Evolutionary conservation across 2,888 invertebrate species (phyloP), one percentile per base, ranked within the genome.

Genomic region (Artemia sp.): DNA sequence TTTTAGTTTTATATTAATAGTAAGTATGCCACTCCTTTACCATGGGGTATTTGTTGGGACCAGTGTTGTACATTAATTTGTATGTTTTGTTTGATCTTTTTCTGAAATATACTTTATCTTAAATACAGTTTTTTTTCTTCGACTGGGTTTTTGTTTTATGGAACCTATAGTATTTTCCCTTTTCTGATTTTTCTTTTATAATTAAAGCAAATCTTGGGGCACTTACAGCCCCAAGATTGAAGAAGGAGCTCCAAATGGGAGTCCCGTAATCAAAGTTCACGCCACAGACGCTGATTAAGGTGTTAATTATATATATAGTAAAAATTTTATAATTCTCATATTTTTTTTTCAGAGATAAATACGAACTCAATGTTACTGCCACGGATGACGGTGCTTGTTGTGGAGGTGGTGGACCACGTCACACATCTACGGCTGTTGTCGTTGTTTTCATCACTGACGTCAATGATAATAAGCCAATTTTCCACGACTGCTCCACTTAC

Each of bases 311-410:
- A 38, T 38, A 38, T 38, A 38, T 38, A 38, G 6, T 38, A 38
- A 38, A 38, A 38, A 38, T 38, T 5, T 38, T 38, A 24, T 38
- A 38, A 38, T 38, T 38, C 38, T 38, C 38, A 4, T 38, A 4
- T 38, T 8, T 24, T 2, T 68, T 68, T 51, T 14, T 51, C 53
- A 70, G 90, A 73, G 93, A 94, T 78, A 94, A 94, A 78, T 96
- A 96, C 77, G 92, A 92, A 77, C 80, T 98, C 71, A 97, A 96
- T 78, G 94, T 98, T 10, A 94, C 95, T 0, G 97, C 97, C 3
- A 86, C 91, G 82, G 98, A 98, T 77, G 97, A 98, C 78, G 97
- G 97, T 0, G 89, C 92, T 1, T 98, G 97, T 78, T 98, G 97
- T 78, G 88, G 87, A 12, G 92, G 91, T 5, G 89, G 89, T 74